Evolutionary conservation across 1,140 invertebrate species (phyloP).

Genomic region (Telenomus remus): DNA sequence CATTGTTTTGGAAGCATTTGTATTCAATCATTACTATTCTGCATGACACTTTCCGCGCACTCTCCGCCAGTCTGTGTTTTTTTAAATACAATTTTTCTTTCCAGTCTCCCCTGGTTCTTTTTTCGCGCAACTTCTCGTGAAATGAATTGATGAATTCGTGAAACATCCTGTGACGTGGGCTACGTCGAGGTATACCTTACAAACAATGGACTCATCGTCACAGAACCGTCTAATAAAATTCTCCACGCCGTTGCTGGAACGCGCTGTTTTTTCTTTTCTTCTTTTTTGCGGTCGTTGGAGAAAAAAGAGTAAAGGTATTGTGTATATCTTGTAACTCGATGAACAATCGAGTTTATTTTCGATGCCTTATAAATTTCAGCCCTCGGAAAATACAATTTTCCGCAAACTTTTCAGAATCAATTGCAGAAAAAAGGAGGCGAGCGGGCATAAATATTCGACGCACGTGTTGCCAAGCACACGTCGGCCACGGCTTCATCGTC

Average conservation of each 20-base stretch:
- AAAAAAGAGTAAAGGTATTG: too few relatives aligned
- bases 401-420: conserved; percentile 31
- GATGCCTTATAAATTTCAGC: conserved; percentile 3
- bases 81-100: conserved; percentile 35
- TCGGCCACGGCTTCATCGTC: conserved; percentile 35
- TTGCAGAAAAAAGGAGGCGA: conserved; percentile 22
- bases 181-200: conserved; percentile 13
- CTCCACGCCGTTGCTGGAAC: too few relatives aligned
- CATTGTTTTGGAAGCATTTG: conserved; percentile 52
- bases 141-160: conserved; percentile 46
- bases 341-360: conserved; percentile 12
- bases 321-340: conserved; percentile 14
- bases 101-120: conserved; percentile 3
- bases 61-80: conserved; percentile 16
- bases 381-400: conserved; percentile 24
- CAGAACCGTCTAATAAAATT: conserved; percentile 36
- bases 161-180: conserved; percentile 25
- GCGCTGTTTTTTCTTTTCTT: too few relatives aligned
- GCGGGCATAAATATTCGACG: conserved; percentile 40
- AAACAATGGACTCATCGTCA: conserved; percentile 28
- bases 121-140: conserved; percentile 20
- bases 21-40: conserved; percentile 56
- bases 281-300: too few relatives aligned
- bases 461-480: conserved; percentile 48
- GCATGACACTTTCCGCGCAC: conserved; percentile 37